These are phyloP conservation scores for Mythimna albipuncta DNA, from an alignment of 2,888 invertebrate genomes.

Conservation along the genomic window DNA sequence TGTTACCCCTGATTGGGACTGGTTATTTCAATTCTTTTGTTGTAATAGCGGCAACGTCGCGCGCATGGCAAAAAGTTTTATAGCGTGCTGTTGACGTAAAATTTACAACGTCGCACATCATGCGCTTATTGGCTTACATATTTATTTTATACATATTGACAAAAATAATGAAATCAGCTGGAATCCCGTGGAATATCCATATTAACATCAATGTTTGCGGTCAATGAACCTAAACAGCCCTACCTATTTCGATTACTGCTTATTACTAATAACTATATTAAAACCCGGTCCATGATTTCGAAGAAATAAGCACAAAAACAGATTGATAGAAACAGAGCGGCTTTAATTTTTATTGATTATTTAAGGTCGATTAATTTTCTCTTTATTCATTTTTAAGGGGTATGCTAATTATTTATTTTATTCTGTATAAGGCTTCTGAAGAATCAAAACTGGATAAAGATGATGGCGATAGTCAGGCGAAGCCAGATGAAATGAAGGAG, in stretches of 20 bases:
- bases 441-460: constrained; percentile 79
- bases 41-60: too few species aligned
- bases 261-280: background rate
- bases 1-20: too few species aligned
- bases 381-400: background rate
- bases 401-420: constrained; percentile 1
- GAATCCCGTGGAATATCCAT: too few species aligned
- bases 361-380: background rate
- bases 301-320: background rate
- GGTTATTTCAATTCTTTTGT: too few species aligned
- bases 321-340: background rate
- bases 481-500: constrained; percentile 89
- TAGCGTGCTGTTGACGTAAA: too few species aligned
- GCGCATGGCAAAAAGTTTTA: too few species aligned
- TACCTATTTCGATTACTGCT: background rate
- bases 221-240: too few species aligned
- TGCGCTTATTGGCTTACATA: background rate
- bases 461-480: constrained; percentile 82
- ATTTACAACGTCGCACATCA: too few species aligned
- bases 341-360: background rate
- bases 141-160: too few species aligned
- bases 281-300: background rate
- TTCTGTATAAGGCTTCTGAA: constrained; percentile 76
- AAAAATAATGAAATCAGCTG: too few species aligned
- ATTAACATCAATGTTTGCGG: too few species aligned